Evolutionary conservation across 2,888 invertebrate species (phyloP), one percentile per base, ranked within the genome.

Genomic region (Corythucha ciliata): DNA sequence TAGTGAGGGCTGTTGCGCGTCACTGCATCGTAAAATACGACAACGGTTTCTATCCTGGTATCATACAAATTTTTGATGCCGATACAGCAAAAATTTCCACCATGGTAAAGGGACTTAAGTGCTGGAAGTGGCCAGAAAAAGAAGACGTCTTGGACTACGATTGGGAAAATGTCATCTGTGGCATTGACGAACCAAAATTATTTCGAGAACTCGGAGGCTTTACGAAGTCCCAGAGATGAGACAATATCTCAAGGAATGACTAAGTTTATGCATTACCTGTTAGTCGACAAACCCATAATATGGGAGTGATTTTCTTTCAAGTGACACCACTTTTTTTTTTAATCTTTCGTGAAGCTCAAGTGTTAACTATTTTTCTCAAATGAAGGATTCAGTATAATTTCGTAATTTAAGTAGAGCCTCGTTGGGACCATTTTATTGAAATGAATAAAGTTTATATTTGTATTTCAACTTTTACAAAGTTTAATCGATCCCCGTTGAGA

Each of bases 51-150:
- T 51, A 29, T 24, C 45, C 51, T 16, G 45, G 51, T 22, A 14
- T 21, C 18, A 45, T 51, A 33, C n/a, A 44, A 22, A 33, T 22
- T 44, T 32, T 50, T 33, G 18, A 24, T 14, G 27, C 34, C 22
- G 37, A 52, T 14, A 47, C 47, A 5, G 36, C 48, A 25, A 48
- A 44, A 20, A 40, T 54, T 12, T 26, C 49, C 2, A 49, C 54
- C 10, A 54, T 51, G 54, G 26, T 41, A n/a, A 46, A 54, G 40
- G 24, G 49, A n/a, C 41, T 51, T 20, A 53, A 54, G 34, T 54
- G 46, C 32, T 54, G 54, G 54, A 54, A 51, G 33, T 51, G 51
- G 54, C 54, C 50, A 12, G 54, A 50, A 25, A 26, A 25, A 10
- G 41, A 39, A 33, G 54, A 54, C 27, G 25, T 29, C 14, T 14